Base-by-base conservation (phyloP, 2,113 vertebrate genomes). In the Poecilia latipinna region DNA sequence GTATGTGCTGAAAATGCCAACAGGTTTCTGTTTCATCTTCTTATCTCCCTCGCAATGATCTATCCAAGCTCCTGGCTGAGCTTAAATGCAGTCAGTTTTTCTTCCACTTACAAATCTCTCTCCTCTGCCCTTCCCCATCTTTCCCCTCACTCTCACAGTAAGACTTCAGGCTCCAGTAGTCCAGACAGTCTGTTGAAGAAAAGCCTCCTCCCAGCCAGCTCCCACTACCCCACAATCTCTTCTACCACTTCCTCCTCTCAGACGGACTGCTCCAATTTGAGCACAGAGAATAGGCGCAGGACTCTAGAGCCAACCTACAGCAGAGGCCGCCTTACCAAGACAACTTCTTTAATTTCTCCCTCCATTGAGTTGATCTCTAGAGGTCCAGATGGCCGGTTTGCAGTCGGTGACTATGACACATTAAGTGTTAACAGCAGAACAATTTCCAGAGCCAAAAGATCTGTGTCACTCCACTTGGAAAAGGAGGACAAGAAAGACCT, bases 341-440 rank as follows among this genome's bases (percentile, higher is more conserved):
- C 82, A 3, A 70, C 62, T 0, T 84, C 83, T 24, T 86, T 86
- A 0, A 82, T 90, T 3, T 84, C 95, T 5, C 92, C 95, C 29
- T 88, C 95, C 0, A 87, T 98, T 83, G 96, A 99, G 77, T 82
- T 95, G 37, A 99, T 98, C 86, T 93, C 93, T 69, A 92, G 97
- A 0, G 96, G 97, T 29, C 95, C 96, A 0, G 97, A 98, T 0
- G 97, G 97, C 0, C 95, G 96, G 22, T 99, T 99, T 22, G 77
- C 93, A 65, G 86, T 95, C 37, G 92, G 76, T 57, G 84, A 90
- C 61, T 65, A 77, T 19, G 68, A 87, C 48, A 64, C 66, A 0
- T 1, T 67, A 66, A 84, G 76, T 48, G n/a, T 82, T 70, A 54
- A 75, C 22, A 82, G 60, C 22, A 79, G 79, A 63, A 89, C 77